A percentile compares a stretch with the other conserved stretches of the same genome.
Evolutionary conservation across 1,140 invertebrate species (phyloP).

Genomic region (Monomorium pharaonis): DNA sequence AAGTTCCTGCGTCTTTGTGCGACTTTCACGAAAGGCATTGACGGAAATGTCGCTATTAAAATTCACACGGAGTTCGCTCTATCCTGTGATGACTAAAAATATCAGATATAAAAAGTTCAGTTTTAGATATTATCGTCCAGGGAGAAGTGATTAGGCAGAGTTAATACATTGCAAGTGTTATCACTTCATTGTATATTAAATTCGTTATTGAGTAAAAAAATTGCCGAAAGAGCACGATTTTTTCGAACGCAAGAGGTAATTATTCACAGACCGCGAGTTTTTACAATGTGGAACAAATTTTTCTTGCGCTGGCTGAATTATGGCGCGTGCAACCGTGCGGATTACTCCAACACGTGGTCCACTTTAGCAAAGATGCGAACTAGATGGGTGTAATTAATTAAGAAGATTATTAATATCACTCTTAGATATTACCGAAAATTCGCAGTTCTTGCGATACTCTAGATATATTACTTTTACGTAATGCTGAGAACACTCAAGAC

Average conservation of each 20-base stretch:
- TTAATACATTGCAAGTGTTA: not conserved
- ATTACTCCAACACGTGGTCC: not conserved
- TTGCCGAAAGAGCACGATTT: not conserved
- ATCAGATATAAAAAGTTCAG: not conserved
- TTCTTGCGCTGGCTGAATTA: conserved; percentile 4
- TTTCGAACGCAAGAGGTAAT: conserved; percentile 17
- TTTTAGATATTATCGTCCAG: not conserved
- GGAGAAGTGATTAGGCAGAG: not conserved
- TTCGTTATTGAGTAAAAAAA: not conserved
- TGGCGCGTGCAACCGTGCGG: not conserved
- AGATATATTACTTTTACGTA: not conserved
- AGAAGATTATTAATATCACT: conserved; percentile 23
- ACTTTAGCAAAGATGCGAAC: conserved; percentile 1
- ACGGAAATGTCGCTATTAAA: not conserved
- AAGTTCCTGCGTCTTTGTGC: not conserved
- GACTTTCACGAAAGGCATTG: not conserved
- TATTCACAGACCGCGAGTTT: conserved; percentile 19
- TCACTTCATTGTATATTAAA: conserved; percentile 12
- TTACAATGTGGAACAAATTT: conserved; percentile 13
- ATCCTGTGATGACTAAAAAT: not conserved
- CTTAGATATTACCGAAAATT: not conserved
- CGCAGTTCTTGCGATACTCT: not conserved
- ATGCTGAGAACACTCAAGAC: not conserved
- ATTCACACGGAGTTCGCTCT: not conserved
- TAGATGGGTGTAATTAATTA: conserved; percentile 15